Base-by-base conservation (phyloP, 2,797 vertebrate species). In the Staurois parvus region DNA sequence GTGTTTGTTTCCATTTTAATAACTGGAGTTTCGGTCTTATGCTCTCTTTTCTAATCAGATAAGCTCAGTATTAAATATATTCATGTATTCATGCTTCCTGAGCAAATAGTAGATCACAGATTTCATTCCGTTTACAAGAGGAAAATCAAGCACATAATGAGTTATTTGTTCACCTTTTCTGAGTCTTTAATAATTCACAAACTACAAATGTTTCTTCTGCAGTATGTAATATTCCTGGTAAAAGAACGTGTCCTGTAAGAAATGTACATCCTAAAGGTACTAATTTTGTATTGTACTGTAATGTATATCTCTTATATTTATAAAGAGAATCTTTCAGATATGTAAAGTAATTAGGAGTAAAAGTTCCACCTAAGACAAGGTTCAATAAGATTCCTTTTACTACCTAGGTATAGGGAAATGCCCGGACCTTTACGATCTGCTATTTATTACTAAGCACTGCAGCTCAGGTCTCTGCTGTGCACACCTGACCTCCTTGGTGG, bases 121-220 rank as follows among this genome's bases (percentile, higher is more conserved):
- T 56, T 76, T 52, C 40, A 28, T 45, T 45, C 15, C 34, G 2
- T 21, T 21, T 72, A 34, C 34, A 37, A 34, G 30, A 72, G 34
- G 9, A 64, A 72, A 72, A 72, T 37, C 37, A 72, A 72, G 24
- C 19, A 42, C 24, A 13, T 37, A 40, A 40, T 37, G 37, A n/a
- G 21, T 72, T 72, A 72, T 70, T 70, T 72, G 37, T 72, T 42
- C 70, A 42, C 34, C 34, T 40, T 37, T 64, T 40, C 48, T 26
- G 34, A 15, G 3, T 40, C 17, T 37, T 66, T 66, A 77, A 77
- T 66, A 77, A 37, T 77, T 37, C 28, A 62, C 11, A 77, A 40
- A 24, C 59, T 77, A 30, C 59, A 64, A 62, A 62, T 59, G 74
- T 62, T 59, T 62, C 29, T 76, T 62, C 48, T 62, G 59, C 74